Conservation (phyloP, 92 coral and sea anemone genomes). For the Actinostola sp. region DNA sequence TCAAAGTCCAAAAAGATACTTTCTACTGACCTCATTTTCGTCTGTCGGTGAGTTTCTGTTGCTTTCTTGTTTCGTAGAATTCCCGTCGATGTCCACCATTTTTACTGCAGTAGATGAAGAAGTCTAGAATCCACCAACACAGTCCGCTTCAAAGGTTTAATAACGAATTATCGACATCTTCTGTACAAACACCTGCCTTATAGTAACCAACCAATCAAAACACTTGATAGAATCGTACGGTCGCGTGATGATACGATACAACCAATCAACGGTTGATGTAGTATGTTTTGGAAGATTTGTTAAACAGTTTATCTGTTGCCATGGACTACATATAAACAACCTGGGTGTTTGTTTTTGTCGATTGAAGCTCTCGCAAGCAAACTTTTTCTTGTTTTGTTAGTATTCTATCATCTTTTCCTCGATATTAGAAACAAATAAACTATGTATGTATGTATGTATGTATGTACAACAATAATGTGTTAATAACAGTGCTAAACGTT, state of each 20-base stretch:
- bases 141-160: constrained; percentile 1
- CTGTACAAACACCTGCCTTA: constrained; percentile 9
- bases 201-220: constrained; percentile 10
- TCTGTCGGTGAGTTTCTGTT: background rate
- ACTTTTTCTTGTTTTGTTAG: too few species aligned
- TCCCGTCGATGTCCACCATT: constrained; percentile 19
- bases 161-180: constrained; percentile 19
- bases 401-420: too few species aligned
- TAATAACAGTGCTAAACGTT: too few species aligned
- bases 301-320: too few species aligned
- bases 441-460: too few species aligned
- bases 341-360: too few species aligned
- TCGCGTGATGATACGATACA: background rate
- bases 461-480: too few species aligned
- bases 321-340: too few species aligned
- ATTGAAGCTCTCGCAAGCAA: too few species aligned
- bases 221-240: background rate
- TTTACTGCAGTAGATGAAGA: background rate
- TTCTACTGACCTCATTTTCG: background rate
- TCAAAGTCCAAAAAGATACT: background rate
- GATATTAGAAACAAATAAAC: too few species aligned
- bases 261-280: constrained; percentile 15
- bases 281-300: too few species aligned
- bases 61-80: background rate
- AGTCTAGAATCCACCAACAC: background rate